Evolutionary conservation across 2,888 invertebrate genomes (phyloP), one percentile per base, ranked within the genome.

Genomic region (Hesperia comma): DNA sequence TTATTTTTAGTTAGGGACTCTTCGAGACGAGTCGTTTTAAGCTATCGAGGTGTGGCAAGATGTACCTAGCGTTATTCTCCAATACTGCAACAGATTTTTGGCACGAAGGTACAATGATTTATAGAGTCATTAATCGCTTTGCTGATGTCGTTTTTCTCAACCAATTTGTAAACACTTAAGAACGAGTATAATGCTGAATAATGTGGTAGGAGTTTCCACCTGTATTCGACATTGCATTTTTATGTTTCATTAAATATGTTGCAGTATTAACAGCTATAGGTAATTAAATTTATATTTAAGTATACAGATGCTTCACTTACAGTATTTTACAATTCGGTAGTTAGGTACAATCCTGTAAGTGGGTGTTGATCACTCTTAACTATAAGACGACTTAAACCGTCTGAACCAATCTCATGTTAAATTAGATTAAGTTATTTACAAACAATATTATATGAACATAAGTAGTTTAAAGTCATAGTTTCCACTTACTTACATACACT

Each of bases 1-100:
- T 79, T 90, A 90, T 90, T 79, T 80, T 81, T 79, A 79, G 87
- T 81, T 69, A 66, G 82, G 75, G 78, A 81, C 83, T 84, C 84
- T 85, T 86, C 82, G 82, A 84, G 82, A 81, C 83, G 85, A 85
- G 83, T 79, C 77, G 77, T 79, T 74, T 76, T 79, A 80, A 84
- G 79, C 81, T 78, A 77, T 77, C 72, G 77, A 77, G 72, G 79
- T 78, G 77, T 77, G 72, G 69, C 69, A 72, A 72, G 19, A 51
- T 40, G 49, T 63, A 41, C 56, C 8, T 41, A 57, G 26, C 32
- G n/a, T 43, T 60, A 2, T 60, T 60, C 21, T 64, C 32, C n/a
- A 60, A 43, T 43, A 63, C 19, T 5, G 54, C 15, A 46, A 40
- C 41, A 51, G 58, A 19, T 53, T 64, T 64, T 64, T 64, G 64